Evolutionary conservation across 2,113 vertebrate species (phyloP).

Genomic region (Chinchilla lanigera): DNA sequence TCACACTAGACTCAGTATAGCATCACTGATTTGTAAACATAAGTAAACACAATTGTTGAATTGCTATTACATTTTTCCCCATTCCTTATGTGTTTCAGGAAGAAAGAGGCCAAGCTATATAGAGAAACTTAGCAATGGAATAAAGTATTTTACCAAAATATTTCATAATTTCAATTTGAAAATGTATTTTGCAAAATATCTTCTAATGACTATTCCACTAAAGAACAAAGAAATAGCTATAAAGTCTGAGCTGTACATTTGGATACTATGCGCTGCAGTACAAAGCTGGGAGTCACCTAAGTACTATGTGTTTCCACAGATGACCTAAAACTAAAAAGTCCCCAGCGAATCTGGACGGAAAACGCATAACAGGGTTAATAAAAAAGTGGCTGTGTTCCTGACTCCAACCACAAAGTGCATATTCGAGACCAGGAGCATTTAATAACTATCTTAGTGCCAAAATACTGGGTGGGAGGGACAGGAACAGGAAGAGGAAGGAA

Average conservation of each 20-base stretch:
- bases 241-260: background rate
- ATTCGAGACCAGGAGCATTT: conserved; percentile 35
- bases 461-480: background rate
- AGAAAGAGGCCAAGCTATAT: background rate
- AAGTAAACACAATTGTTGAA: background rate
- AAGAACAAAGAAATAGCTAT: background rate
- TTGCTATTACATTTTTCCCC: background rate
- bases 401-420: conserved; percentile 46
- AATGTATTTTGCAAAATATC: background rate
- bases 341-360: background rate
- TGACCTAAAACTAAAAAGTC: conserved; percentile 21
- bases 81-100: background rate
- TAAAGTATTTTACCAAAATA: background rate
- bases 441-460: conserved; percentile 35
- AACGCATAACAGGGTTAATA: background rate
- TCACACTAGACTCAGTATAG: background rate
- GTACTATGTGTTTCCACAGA: background rate
- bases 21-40: background rate
- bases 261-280: background rate
- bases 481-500: conserved; percentile 49
- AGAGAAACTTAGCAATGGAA: background rate
- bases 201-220: background rate
- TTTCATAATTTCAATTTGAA: background rate
- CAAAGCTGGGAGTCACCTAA: background rate
- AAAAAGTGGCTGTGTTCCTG: conserved; percentile 17